Base-by-base conservation (phyloP, 2,888 invertebrate species). In the Ariolimax columbianus region DNA sequence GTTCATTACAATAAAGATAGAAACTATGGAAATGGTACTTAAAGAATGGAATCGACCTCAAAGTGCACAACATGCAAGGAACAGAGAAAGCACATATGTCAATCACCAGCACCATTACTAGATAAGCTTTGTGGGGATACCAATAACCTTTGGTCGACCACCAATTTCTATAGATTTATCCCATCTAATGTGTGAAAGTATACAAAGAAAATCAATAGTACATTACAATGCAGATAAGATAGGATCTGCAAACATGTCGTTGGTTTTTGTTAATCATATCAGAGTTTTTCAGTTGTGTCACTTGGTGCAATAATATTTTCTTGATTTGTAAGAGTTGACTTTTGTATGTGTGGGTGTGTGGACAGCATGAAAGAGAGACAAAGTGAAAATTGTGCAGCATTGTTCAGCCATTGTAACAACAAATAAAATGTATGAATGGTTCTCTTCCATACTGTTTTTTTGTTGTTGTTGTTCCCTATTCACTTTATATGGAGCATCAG, bases 291-390 rank as follows among this genome's bases (percentile, higher is more conserved):
- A 43, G 26, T 73, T 66, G 72, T 72, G 75, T 51, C 75, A 51
- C 14, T 17, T 75, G 33, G 75, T 75, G 75, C 75, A 75, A 75
- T n/a, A n/a, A n/a, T 75, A 75, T 75, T 47, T 51, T 75, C 19
- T 33, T 51, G 9, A 2, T 43, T 73, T n/a, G 4, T 19, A n/a
- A 23, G n/a, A 63, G 26, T 63, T 63, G 4, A n/a, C 23, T 26
- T 63, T 23, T 26, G n/a, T 47, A 14, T 47, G 47, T 47, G 47
- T 9, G 14, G 6, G 6, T 47, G 47, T 47, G 47, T 47, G 47
- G 6, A 47, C 14, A 14, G 14, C 47, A n/a, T n/a, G n/a, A n/a
- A n/a, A n/a, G n/a, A n/a, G n/a, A n/a, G n/a, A n/a, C n/a, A n/a
- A n/a, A n/a, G n/a, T n/a, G n/a, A n/a, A n/a, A n/a, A n/a, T n/a